phyloP scores from a whole-genome alignment of 2,113 vertebrate species.

The Odocoileus hemionus region DNA sequence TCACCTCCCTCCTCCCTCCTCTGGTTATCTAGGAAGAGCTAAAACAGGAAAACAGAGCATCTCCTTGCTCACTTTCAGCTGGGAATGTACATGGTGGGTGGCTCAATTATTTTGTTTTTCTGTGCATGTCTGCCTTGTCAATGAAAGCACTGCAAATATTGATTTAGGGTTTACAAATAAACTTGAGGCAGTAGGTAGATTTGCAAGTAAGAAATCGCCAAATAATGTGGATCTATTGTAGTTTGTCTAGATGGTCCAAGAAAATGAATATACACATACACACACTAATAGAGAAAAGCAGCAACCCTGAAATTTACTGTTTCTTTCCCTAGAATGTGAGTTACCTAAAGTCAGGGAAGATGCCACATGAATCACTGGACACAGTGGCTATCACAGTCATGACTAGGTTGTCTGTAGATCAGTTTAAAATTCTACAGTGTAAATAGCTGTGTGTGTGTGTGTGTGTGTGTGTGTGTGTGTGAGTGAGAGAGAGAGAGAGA shows the following conservation, averaged over 20 bases:
- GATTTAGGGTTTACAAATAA: neutral
- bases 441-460: fast-evolving
- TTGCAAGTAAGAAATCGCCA: neutral
- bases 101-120: neutral
- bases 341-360: neutral
- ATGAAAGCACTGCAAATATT: neutral
- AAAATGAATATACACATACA: neutral
- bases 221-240: neutral
- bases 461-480: neutral
- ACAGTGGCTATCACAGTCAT: neutral
- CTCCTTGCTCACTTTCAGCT: neutral
- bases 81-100: fast-evolving
- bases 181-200: neutral
- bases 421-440: neutral
- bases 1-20: fast-evolving
- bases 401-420: neutral
- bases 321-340: neutral
- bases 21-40: neutral
- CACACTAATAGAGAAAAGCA: neutral
- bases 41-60: neutral
- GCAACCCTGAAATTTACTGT: neutral
- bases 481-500: neutral
- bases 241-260: neutral
- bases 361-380: neutral
- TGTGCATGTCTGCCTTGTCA: neutral